Evolutionary conservation across 92 coral and sea anemone species (phyloP).

Genomic region (Porites lobata): DNA sequence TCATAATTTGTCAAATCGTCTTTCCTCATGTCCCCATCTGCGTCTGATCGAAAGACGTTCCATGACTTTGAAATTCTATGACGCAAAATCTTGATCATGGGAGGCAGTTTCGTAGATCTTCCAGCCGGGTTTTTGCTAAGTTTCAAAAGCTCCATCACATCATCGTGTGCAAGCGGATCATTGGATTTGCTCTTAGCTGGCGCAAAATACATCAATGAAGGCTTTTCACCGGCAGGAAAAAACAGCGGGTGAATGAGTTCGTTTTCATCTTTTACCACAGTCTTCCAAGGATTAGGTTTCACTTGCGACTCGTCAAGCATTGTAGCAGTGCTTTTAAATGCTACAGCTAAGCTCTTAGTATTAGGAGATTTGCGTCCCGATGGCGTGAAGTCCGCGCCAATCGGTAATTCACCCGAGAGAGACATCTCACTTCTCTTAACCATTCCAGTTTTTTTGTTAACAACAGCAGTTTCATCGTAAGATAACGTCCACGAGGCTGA

Average conservation of each 20-base stretch:
- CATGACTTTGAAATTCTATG: constrained; percentile 1
- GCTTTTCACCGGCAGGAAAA: constrained; percentile 3
- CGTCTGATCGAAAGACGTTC: neutral
- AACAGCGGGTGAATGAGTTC: constrained; percentile 4
- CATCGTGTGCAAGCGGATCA: neutral
- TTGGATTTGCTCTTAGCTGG: neutral
- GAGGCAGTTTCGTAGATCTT: constrained; percentile 47
- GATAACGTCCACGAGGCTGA: constrained; percentile 28
- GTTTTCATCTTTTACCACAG: neutral
- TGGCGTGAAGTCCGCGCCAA: constrained; percentile 8
- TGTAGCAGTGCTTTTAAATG: constrained; percentile 26
- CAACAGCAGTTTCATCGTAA: constrained; percentile 68
- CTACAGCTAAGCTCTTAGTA: constrained; percentile 10
- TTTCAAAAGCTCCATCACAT: constrained; percentile 3
- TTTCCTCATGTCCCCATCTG: constrained; percentile 15
- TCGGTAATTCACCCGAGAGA: constrained; percentile 46
- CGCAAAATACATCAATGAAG: constrained; percentile 30
- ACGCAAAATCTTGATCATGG: constrained; percentile 3
- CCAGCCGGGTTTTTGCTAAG: constrained; percentile 8
- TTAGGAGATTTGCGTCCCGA: neutral
- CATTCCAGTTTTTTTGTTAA: constrained; percentile 72
- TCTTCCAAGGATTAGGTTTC: neutral
- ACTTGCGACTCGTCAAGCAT: constrained; percentile 1
- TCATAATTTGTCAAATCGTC: constrained; percentile 13
- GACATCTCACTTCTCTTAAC: constrained; percentile 46